phyloP scores from a whole-genome alignment of 2,113 vertebrate genomes.

The Muscicapa adusta region DNA sequence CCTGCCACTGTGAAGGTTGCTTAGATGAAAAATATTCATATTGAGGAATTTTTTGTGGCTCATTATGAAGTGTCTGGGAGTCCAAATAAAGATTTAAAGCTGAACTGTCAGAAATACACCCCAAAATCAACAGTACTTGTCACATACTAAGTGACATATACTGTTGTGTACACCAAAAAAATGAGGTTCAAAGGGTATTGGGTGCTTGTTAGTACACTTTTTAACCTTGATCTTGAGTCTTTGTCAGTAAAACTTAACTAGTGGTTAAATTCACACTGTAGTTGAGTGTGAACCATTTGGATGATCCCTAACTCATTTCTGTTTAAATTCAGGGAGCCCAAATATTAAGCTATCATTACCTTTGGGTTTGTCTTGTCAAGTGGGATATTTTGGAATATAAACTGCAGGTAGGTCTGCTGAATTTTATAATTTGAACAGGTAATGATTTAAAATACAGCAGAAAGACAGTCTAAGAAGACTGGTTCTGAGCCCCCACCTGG shows the following conservation, averaged over 20 bases:
- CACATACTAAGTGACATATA: background rate
- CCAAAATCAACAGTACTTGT: background rate
- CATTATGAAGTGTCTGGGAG: background rate
- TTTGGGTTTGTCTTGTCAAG: background rate
- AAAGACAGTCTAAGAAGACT: background rate
- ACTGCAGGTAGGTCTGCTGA: background rate
- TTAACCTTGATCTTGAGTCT: background rate
- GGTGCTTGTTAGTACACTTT: background rate
- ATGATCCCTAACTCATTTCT: background rate
- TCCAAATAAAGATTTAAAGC: background rate
- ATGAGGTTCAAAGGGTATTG: background rate
- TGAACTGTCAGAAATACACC: background rate
- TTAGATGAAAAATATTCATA: background rate
- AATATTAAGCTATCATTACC: background rate
- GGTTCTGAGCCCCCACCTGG: background rate
- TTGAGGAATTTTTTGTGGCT: background rate
- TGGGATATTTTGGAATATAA: background rate
- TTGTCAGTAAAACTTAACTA: background rate
- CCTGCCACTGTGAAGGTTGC: background rate
- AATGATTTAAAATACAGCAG: background rate
- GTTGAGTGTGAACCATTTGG: background rate
- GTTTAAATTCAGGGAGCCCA: background rate
- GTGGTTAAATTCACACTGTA: background rate
- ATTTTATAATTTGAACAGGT: background rate
- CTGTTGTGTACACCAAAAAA: background rate